Conservation (phyloP, 2,797 vertebrate species). For the Protosalanx chinensis region DNA sequence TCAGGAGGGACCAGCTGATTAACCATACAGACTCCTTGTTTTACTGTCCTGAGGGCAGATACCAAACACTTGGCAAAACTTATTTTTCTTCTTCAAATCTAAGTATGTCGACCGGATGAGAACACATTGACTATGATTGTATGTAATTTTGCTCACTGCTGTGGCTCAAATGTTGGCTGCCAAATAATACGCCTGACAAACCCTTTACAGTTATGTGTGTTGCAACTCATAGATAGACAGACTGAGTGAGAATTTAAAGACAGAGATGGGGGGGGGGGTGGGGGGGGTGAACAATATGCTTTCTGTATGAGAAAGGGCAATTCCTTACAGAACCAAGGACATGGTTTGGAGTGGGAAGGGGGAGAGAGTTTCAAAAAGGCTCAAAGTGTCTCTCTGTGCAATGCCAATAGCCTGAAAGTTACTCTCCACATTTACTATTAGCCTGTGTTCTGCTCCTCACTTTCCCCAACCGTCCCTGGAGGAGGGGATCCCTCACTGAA, state of each 20-base stretch:
- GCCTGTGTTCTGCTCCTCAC: no score
- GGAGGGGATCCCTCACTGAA: no score
- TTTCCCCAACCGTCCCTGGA: no score
- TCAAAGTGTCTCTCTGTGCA: not conserved
- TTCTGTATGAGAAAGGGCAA: not conserved
- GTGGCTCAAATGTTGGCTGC: no score
- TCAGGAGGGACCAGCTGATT: constrained; percentile 45
- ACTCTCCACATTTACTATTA: no score
- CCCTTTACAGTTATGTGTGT: not conserved
- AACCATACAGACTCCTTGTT: constrained; percentile 21
- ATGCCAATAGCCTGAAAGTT: no score
- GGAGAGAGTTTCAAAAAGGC: not conserved
- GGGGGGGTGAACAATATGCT: not conserved
- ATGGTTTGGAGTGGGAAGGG: not conserved
- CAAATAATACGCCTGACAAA: no score
- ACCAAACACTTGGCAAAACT: not conserved
- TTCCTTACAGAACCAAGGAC: not conserved
- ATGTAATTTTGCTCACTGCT: no score
- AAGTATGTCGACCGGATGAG: no score
- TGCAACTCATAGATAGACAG: not conserved
- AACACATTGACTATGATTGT: no score
- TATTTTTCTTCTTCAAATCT: not conserved
- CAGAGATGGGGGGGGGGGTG: no score
- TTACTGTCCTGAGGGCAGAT: constrained; percentile 11
- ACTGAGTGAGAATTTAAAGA: no score